phyloP scores from a whole-genome alignment of 2,888 invertebrate species.

The Pachliopta kotzebuea region DNA sequence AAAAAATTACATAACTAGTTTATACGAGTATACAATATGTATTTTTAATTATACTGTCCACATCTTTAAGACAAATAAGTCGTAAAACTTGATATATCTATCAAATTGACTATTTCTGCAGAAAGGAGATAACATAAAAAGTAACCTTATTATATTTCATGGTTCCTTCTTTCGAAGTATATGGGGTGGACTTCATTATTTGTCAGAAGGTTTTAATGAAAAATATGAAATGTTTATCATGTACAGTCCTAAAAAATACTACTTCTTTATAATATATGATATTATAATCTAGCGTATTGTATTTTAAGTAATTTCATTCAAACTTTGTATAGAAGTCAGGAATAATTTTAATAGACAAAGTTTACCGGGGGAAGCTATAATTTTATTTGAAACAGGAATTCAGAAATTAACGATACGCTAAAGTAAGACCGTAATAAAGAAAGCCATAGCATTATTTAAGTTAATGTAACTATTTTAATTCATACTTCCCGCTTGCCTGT shows the following conservation, averaged over 20 bases:
- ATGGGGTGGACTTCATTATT: background rate
- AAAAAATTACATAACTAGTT: too few species aligned
- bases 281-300: too few species aligned
- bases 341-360: background rate
- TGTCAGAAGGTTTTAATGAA: background rate
- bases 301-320: background rate
- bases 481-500: slow-evolving; percentile 6
- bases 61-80: background rate
- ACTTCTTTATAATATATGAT: background rate
- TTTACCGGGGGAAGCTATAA: background rate
- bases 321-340: background rate
- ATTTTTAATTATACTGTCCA: background rate
- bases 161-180: background rate
- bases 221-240: background rate
- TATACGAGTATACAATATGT: too few species aligned
- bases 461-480: slow-evolving; percentile 20
- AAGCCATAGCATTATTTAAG: slow-evolving; percentile 13
- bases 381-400: background rate
- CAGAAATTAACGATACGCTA: background rate
- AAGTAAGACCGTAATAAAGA: slow-evolving; percentile 18
- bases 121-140: slow-evolving; percentile 16
- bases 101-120: slow-evolving; percentile 12
- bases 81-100: slow-evolving; percentile 9
- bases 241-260: too few species aligned
- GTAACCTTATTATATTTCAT: slow-evolving; percentile 22